Percentiles rank a stretch among this genome's conserved stretches.
These are phyloP conservation scores for Pseudobourletiella spinata DNA, from an alignment of 1,140 invertebrate species.

Conservation along the genomic window DNA sequence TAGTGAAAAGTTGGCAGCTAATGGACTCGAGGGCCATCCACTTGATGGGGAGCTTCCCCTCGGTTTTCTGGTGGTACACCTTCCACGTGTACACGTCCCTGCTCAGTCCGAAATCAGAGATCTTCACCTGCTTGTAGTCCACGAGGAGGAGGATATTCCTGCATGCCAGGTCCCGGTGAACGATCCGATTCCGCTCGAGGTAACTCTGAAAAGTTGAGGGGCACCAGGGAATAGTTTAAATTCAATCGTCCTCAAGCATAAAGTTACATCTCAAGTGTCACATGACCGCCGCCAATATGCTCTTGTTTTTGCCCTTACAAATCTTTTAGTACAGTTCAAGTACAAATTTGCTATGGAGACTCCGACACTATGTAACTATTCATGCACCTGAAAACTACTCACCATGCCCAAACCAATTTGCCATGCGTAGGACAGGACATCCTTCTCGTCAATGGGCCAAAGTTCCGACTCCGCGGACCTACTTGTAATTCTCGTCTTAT, in stretches of 20 bases:
- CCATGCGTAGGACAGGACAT: slow-evolving; percentile 72
- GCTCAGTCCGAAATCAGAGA: slow-evolving; percentile 81
- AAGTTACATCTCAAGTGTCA: background rate
- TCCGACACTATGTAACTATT: background rate
- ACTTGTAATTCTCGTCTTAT: too few relatives aligned
- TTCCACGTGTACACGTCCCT: slow-evolving; percentile 76
- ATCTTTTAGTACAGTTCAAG: background rate
- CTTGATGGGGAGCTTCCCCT: slow-evolving; percentile 72
- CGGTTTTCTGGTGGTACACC: slow-evolving; percentile 61
- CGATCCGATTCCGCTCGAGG: slow-evolving; percentile 61
- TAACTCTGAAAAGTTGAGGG: too few relatives aligned
- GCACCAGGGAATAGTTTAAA: too few relatives aligned
- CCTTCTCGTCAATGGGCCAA: slow-evolving; percentile 43
- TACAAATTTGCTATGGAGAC: background rate
- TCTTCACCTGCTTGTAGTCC: slow-evolving; percentile 64
- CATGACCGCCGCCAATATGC: background rate
- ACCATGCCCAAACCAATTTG: slow-evolving; percentile 84
- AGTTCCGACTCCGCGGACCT: slow-evolving; percentile 12
- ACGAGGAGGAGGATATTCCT: slow-evolving; percentile 74
- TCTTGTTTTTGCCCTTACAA: background rate
- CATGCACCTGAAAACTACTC: slow-evolving; percentile 13
- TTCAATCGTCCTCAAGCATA: too few relatives aligned
- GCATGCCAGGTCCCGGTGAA: slow-evolving; percentile 71
- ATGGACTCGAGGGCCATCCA: slow-evolving; percentile 90
- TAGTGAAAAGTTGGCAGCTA: slow-evolving; percentile 80